Conservation (phyloP, 2,888 invertebrate genomes). For the Scrobipalpa atriplicella region DNA sequence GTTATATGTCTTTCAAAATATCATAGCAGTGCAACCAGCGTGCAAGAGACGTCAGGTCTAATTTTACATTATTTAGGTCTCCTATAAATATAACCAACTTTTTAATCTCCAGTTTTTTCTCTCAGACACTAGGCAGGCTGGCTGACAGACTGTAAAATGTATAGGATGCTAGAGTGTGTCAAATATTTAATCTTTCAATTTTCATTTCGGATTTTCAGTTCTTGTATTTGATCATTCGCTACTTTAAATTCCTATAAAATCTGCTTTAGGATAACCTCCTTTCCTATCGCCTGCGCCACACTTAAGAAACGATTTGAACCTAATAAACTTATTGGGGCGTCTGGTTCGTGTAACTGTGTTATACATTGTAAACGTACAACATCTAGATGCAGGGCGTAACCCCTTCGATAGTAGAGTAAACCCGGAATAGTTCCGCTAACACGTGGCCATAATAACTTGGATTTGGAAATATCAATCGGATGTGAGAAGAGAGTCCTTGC, state of each 20-base stretch:
- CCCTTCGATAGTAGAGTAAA: slow-evolving; percentile 42
- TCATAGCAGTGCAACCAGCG: slow-evolving; percentile 54
- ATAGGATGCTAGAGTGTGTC: too few relatives aligned
- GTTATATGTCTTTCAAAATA: slow-evolving; percentile 68
- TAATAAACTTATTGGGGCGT: slow-evolving; percentile 60
- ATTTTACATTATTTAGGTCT: slow-evolving; percentile 48
- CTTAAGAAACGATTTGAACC: slow-evolving; percentile 55
- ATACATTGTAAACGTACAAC: slow-evolving; percentile 38
- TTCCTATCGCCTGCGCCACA: slow-evolving; percentile 32
- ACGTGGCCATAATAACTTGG: slow-evolving; percentile 8
- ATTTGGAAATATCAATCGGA: not conserved
- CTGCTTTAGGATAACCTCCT: not conserved
- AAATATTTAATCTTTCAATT: too few relatives aligned
- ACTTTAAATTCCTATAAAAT: not conserved
- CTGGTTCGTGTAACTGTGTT: slow-evolving; percentile 52
- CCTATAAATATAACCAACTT: slow-evolving; percentile 43
- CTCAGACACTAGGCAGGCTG: not conserved
- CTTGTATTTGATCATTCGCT: not conserved
- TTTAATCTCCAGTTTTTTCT: slow-evolving; percentile 36
- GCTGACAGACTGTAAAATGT: not conserved
- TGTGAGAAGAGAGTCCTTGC: not conserved
- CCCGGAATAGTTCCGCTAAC: slow-evolving; percentile 41
- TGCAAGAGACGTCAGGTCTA: slow-evolving; percentile 61
- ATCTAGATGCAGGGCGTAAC: slow-evolving; percentile 46
- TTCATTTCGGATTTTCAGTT: too few relatives aligned